Percentiles rank a stretch among this genome's conserved stretches.
These are phyloP conservation scores for Poeciliopsis infans DNA, from an alignment of 2,797 vertebrate species.

Conservation along the genomic window DNA sequence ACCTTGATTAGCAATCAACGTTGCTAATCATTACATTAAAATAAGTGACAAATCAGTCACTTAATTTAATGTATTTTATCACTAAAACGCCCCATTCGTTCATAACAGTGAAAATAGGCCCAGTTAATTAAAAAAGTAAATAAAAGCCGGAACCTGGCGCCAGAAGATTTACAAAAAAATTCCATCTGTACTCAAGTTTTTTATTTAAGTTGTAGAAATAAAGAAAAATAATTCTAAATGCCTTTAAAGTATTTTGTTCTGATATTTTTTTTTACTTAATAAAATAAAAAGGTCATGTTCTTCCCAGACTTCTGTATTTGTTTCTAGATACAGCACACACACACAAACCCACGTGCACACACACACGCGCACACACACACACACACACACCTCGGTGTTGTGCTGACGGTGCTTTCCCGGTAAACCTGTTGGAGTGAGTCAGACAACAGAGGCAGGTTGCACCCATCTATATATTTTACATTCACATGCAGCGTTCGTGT, in stretches of 20 bases:
- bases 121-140: not conserved
- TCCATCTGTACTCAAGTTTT: slow-evolving; percentile 41
- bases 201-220: slow-evolving; percentile 35
- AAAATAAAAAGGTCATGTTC: slow-evolving; percentile 44
- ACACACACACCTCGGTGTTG: slow-evolving; percentile 15
- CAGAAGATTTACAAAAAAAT: not conserved
- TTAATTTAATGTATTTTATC: not conserved
- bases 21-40: too few species aligned
- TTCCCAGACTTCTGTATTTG: slow-evolving; percentile 22
- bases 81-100: not conserved
- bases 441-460: slow-evolving; percentile 63
- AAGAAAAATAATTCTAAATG: slow-evolving; percentile 25
- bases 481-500: slow-evolving; percentile 71
- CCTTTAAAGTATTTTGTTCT: not conserved
- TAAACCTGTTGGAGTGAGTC: slow-evolving; percentile 48
- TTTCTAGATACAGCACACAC: slow-evolving; percentile 1
- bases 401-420: slow-evolving; percentile 53
- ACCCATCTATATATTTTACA: slow-evolving; percentile 51
- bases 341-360: not conserved
- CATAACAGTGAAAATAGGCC: not conserved
- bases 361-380: not conserved
- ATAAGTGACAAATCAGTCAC: too few species aligned
- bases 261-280: not conserved
- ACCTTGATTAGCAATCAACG: not conserved
- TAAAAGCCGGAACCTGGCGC: not conserved